phyloP scores from a whole-genome alignment of 1,140 invertebrate genomes.

The Rhopalosiphum maidis region DNA sequence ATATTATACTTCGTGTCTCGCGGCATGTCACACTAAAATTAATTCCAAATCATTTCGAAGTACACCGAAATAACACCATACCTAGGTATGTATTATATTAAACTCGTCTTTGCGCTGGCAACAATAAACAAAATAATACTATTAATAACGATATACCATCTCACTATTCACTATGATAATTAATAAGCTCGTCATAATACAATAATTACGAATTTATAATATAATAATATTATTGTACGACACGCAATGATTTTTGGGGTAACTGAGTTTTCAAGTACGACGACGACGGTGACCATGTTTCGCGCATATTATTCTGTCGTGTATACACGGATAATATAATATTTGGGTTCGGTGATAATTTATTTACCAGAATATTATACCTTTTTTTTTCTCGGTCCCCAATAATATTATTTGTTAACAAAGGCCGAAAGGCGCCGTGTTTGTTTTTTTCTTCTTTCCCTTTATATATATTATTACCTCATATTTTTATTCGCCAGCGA shows the following conservation, averaged over 20 bases:
- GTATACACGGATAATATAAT: neutral
- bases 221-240: too few species aligned
- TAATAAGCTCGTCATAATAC: neutral
- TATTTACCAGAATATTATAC: neutral
- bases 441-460: neutral
- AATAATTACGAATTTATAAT: too few species aligned
- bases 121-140: too few species aligned
- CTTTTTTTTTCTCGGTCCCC: neutral
- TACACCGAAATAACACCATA: too few species aligned
- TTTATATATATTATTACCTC: neutral
- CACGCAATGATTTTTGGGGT: neutral
- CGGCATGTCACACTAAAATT: too few species aligned
- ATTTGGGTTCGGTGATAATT: neutral
- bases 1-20: too few species aligned
- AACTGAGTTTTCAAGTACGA: neutral
- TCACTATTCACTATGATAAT: too few species aligned
- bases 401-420: slow-evolving; percentile 42
- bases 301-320: neutral
- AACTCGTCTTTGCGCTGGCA: too few species aligned
- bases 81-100: too few species aligned
- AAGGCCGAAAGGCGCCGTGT: neutral
- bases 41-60: too few species aligned
- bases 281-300: neutral
- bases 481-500: neutral
- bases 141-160: too few species aligned